Evolutionary conservation across 64 coral and sea anemone genomes (phyloP).

Genomic region (Porites australiensis): DNA sequence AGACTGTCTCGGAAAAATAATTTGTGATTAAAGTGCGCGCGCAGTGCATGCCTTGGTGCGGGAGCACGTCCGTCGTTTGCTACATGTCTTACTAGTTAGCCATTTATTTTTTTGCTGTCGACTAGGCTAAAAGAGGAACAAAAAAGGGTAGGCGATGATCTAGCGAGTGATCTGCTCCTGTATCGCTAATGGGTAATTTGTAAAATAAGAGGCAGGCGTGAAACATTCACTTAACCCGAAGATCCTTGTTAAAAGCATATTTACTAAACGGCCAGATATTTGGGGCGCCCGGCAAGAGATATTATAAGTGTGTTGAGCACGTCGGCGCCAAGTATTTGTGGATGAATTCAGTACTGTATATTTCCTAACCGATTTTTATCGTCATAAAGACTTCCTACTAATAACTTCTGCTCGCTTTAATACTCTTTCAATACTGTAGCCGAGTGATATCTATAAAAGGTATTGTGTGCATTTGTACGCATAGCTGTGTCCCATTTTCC

Average conservation of each 20-base stretch:
- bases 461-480: not conserved
- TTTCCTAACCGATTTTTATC: constrained; percentile 26
- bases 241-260: constrained; percentile 32
- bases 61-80: not conserved
- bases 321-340: not conserved
- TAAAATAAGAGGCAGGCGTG: not conserved
- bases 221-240: constrained; percentile 33
- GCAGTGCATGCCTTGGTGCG: not conserved
- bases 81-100: not conserved
- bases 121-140: not conserved
- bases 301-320: not conserved
- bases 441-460: not conserved
- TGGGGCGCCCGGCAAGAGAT: not conserved
- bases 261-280: constrained; percentile 26
- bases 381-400: constrained; percentile 1
- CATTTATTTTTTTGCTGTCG: not conserved
- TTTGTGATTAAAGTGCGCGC: too few relatives aligned
- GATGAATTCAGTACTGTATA: not conserved
- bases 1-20: not conserved
- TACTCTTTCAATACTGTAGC: constrained; percentile 20
- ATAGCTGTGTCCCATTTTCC: too few relatives aligned
- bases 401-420: constrained; percentile 6
- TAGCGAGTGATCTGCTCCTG: not conserved
- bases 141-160: not conserved
- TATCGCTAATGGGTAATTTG: not conserved